Base-by-base conservation (phyloP, 2,113 vertebrate genomes). In the Psophia crepitans region DNA sequence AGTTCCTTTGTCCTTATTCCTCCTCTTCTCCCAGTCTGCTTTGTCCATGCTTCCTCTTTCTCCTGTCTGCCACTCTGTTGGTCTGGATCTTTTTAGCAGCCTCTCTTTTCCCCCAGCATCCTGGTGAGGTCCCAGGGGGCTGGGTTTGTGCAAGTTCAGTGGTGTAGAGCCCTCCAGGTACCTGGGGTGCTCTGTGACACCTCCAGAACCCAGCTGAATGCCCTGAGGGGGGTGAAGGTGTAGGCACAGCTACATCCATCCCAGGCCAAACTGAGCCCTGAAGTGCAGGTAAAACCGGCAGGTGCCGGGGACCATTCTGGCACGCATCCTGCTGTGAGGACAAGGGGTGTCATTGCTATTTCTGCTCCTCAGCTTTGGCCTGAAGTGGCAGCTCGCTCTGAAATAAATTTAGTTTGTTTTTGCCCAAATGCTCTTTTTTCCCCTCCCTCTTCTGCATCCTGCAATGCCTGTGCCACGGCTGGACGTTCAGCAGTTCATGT, bases 131-230 rank as follows among this genome's bases (percentile, higher is more conserved):
- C 14, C 28, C 5, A 0, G 33, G 1, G 13, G 4, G 8, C 18
- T 64, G 12, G n/a, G 33, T 28, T 51, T 57, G 13, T 28, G 14
- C 30, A 56, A 73, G 35, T n/a, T 24, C 54, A 53, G 24, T 0
- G 0, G 13, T 1, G 1, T 9, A 56, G 71, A 86, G 19, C 10
- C 26, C 44, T 65, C 41, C 26, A 46, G 14, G 23, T 27, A 16
- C 22, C 27, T 85, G 53, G 24, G 19, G 8, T 76, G 35, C 21
- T 60, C 64, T 4, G 5, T 80, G 43, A 43, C 18, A n/a, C 22
- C 41, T 69, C 56, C 46, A 46, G 58, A 21, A 71, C 14, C 3
- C 63, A 86, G 39, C 11, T 53, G 57, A 90, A 48, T 32, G 23
- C 19, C 32, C 4, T 14, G 15, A 61, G 16, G 0, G 2, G 8